Conservation (phyloP, 2,113 vertebrate genomes). For the Eidolon helvum region DNA sequence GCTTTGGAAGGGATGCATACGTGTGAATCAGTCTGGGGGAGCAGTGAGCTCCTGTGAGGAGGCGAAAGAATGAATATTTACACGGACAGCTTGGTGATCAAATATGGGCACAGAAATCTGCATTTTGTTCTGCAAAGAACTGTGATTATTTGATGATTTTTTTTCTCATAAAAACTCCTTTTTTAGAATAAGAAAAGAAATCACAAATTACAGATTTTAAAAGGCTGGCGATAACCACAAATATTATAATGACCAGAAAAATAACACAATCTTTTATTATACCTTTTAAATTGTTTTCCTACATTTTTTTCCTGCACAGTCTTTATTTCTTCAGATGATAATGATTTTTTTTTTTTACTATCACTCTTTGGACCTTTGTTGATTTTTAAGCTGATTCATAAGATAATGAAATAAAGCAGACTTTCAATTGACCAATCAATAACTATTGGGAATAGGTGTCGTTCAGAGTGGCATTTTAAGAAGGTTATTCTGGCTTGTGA, state of each 20-base stretch:
- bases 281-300: neutral
- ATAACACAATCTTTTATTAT: neutral
- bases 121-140: neutral
- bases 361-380: neutral
- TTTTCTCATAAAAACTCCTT: neutral
- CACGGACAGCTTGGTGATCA: neutral
- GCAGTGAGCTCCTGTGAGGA: too few relatives aligned
- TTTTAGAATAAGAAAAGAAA: neutral
- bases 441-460: slow-evolving; percentile 66
- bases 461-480: slow-evolving; percentile 44
- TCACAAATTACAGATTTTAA: neutral
- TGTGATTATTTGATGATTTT: slow-evolving; percentile 4
- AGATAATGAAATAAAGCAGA: slow-evolving; percentile 68
- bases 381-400: slow-evolving; percentile 54
- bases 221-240: neutral
- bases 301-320: neutral
- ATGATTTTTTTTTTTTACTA: neutral
- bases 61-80: neutral
- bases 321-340: neutral
- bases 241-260: neutral
- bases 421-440: slow-evolving; percentile 58
- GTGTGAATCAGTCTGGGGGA: too few relatives aligned
- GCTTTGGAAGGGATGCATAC: neutral
- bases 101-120: neutral
- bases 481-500: slow-evolving; percentile 55